Base-by-base conservation (phyloP, 2,797 vertebrate species). In the Iguana delicatissima region DNA sequence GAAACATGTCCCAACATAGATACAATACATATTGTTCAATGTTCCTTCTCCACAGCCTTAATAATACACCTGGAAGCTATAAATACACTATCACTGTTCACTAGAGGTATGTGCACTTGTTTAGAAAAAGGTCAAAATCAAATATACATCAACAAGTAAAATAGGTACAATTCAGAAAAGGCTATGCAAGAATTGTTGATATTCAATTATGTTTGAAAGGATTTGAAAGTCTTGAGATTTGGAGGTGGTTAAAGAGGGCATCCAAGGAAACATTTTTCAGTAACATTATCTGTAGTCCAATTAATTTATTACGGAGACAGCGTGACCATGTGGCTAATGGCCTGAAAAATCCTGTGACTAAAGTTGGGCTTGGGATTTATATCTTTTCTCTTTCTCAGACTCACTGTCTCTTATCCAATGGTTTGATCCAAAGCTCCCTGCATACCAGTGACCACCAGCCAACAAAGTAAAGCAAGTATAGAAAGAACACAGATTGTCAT, bases 1-100 rank as follows among this genome's bases (percentile, higher is more conserved):
- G 16, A 46, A 84, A 69, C 26, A 72, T 26, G 32, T 20, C 55
- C 12, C 29, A 64, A 91, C 69, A 86, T 42, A 89, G 85, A 35
- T 89, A n/a, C 80, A 29, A 0, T 0, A 32, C 4, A 64, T 13
- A 72, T 14, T 7, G 29, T 1, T 52, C 14, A 85, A 46, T 79
- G 2, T 57, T 87, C 4, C 64, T 93, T 24, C 89, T 52, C 42
- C 50, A 38, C 74, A 72, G 84, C 22, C 74, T 38, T 85, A 80
- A 85, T 0, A 90, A 29, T 42, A 77, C 22, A 3, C 55, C 88
- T 67, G 89, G 35, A 18, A 84, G 13, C 4, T 85, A 84, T 0
- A 79, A 89, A 76, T 0, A 0, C 64, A 52, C 42, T 79, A 52
- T 12, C 86, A 90, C 87, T 55, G 22, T n/a, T 22, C 10, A 73